These are phyloP conservation scores for Rhynchopsitta pachyrhyncha DNA, from an alignment of 2,113 vertebrate species.

Conservation along the genomic window DNA sequence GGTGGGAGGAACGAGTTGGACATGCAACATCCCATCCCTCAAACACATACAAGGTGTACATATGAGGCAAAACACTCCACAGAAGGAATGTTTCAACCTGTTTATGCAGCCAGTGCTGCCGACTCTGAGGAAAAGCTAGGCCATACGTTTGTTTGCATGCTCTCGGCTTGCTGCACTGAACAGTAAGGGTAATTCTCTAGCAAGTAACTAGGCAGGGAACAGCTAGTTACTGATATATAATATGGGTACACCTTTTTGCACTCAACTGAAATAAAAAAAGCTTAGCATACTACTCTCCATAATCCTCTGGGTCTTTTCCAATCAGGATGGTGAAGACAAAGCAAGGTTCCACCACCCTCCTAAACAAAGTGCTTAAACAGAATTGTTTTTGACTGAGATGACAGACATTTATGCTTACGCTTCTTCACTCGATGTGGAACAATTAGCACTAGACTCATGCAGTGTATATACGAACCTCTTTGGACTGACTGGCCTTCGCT, in stretches of 20 bases:
- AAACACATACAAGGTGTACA: fast-evolving
- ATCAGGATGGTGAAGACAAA: background rate
- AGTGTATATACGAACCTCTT: conserved; percentile 80
- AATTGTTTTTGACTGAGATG: background rate
- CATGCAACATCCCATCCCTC: background rate
- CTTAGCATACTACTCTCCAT: background rate
- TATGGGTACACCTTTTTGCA: fast-evolving
- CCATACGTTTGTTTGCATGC: background rate
- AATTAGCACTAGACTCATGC: background rate
- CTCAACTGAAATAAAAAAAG: background rate
- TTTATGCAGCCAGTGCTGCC: fast-evolving
- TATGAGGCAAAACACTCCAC: background rate
- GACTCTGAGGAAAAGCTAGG: background rate
- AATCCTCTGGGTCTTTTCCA: background rate
- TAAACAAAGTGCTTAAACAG: background rate
- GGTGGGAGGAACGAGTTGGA: background rate
- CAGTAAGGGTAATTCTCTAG: background rate
- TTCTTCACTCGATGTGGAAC: fast-evolving
- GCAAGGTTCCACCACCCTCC: background rate
- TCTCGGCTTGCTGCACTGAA: background rate
- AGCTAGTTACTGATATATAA: background rate
- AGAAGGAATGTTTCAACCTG: background rate
- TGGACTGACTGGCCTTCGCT: conserved; percentile 86
- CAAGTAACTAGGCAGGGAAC: background rate
- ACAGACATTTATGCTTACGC: fast-evolving